Conservation (phyloP, 2,797 vertebrate genomes). For the Dryobates pubescens region DNA sequence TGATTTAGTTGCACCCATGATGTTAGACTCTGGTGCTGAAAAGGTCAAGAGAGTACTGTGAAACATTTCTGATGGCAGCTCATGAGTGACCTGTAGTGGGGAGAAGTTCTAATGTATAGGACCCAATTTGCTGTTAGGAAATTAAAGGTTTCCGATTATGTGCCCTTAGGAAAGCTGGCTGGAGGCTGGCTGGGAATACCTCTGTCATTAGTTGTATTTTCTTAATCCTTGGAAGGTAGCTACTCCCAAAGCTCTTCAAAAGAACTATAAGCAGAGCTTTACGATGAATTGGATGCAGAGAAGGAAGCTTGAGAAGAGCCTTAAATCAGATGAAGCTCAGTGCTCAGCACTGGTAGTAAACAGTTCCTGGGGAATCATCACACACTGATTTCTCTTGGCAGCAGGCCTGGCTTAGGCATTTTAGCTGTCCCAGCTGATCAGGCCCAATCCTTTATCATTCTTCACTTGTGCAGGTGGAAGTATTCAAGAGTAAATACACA, state of each 20-base stretch:
- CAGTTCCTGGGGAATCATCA: neutral
- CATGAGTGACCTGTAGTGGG: fast-evolving
- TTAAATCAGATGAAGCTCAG: neutral
- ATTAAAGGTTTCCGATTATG: neutral
- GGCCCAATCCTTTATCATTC: neutral
- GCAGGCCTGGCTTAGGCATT: neutral
- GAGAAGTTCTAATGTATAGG: neutral
- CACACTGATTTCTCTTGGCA: neutral
- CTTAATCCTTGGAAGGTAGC: neutral
- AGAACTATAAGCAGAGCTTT: neutral
- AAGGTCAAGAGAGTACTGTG: neutral
- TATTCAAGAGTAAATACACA: neutral
- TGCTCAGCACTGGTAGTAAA: neutral
- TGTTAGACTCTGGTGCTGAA: neutral
- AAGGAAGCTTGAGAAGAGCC: neutral
- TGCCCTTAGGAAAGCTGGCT: neutral
- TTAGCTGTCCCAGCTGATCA: neutral
- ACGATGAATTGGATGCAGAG: neutral
- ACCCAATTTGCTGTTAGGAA: neutral
- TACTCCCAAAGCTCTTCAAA: neutral
- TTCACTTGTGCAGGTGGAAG: neutral
- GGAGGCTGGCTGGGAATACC: neutral
- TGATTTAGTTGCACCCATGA: neutral
- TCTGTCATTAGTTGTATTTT: neutral
- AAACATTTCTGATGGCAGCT: neutral